Evolutionary conservation across 1,140 invertebrate genomes (phyloP), one percentile per base, ranked within the genome.

Genomic region (Parapsyche elsis): DNA sequence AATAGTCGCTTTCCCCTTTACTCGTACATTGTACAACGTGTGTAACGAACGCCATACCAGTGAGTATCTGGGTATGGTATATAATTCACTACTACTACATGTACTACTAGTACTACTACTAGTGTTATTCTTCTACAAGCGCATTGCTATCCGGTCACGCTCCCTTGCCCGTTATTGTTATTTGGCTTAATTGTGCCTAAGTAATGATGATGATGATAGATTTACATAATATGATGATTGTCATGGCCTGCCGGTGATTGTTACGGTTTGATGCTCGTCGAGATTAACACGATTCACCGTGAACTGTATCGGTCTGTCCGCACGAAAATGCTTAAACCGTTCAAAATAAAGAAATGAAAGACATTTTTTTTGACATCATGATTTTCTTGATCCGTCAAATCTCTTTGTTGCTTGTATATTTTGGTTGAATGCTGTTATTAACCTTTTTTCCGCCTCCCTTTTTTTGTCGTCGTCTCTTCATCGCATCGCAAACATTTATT

Each of bases 151-250:
- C 64, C 75, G 38, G 75, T 77, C 75, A 77, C 75, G 75, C 75
- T 77, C 57, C 24, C 75, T 19, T 10, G 74, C 14, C 59, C 24
- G 57, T 77, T 77, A 77, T 77, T 77, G 75, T 77, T 77, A 77
- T 77, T 77, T 45, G 44, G 75, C 59, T 77, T 77, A 77, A 77
- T 77, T 77, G 75, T 64, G 75, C 53, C 59, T 77, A 77, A 77
- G 75, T 77, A 77, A 77, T 77, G 75, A 77, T 77, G 75, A 77
- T 77, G 75, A 77, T 77, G 75, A 77, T 77, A 67, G 75, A 77
- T 77, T 77, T 77, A 77, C 75, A 77, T 77, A 77, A 77, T 77
- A 77, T 24, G 75, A 77, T 77, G 75, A 77, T 77, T 77, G 75
- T 77, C 75, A 59, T 77, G 53, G 75, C 57, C 24, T 75, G 75